Conservation (phyloP, 30 jellyfish, hydroid and myxozoan genomes). For the Chrysaora quinquecirrha region DNA sequence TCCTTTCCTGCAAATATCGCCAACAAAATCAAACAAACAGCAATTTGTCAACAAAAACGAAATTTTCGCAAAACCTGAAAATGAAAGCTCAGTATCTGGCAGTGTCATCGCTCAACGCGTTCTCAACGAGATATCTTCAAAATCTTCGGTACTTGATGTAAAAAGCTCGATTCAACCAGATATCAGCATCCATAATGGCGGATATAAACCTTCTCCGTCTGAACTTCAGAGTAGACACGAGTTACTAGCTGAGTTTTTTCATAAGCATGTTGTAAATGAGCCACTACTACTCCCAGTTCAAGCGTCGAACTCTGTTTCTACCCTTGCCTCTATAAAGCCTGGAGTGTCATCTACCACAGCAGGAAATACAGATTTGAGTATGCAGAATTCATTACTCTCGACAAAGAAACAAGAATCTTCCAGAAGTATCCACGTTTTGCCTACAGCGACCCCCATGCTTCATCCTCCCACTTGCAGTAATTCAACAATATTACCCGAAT, state of each 20-base stretch:
- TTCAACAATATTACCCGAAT: constrained; percentile 31
- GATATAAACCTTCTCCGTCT: too few relatives aligned
- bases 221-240: not conserved
- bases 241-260: not conserved
- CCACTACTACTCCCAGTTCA: not conserved
- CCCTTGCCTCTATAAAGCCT: too few relatives aligned
- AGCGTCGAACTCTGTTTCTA: not conserved
- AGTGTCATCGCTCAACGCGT: too few relatives aligned
- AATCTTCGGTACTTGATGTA: too few relatives aligned
- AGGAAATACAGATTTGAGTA: not conserved
- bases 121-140: too few relatives aligned
- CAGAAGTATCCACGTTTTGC: too few relatives aligned
- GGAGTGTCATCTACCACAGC: too few relatives aligned
- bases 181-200: too few relatives aligned
- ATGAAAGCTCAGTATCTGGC: too few relatives aligned
- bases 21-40: not conserved
- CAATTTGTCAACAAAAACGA: not conserved
- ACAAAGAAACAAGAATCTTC: too few relatives aligned
- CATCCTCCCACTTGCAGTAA: constrained; percentile 48
- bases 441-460: not conserved
- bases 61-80: too few relatives aligned
- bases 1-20: not conserved
- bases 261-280: not conserved
- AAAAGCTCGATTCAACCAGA: too few relatives aligned
- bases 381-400: not conserved